Conservation (phyloP, 2,888 invertebrate species). For the Heteropelma amictum region DNA sequence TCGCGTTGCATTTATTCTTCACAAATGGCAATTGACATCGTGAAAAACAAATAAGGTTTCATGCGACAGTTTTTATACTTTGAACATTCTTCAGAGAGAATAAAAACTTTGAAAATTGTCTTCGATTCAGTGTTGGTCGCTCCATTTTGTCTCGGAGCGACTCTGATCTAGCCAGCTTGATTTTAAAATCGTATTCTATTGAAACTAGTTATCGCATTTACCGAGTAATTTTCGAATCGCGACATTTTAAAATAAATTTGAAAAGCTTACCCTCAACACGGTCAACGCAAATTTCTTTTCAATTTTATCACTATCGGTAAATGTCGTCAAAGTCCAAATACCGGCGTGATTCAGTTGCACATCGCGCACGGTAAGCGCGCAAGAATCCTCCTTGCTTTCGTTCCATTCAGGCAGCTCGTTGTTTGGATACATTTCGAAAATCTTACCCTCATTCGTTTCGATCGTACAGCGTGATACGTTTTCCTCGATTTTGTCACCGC, state of each 20-base stretch:
- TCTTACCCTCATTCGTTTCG: neutral
- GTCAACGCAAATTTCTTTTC: slow-evolving; percentile 5
- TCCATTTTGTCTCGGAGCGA: no score
- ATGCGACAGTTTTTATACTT: no score
- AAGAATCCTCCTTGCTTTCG: neutral
- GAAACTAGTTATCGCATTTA: no score
- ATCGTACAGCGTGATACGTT: neutral
- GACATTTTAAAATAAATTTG: neutral
- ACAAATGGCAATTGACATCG: no score
- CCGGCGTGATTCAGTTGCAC: neutral
- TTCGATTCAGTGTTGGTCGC: no score
- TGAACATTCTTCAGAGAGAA: no score
- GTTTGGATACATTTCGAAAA: neutral
- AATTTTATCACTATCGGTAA: neutral
- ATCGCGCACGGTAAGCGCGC: neutral
- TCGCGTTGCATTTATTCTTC: no score
- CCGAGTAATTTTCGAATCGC: neutral
- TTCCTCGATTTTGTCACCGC: neutral
- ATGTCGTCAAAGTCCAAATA: slow-evolving; percentile 37
- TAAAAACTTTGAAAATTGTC: no score
- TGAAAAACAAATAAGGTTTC: no score
- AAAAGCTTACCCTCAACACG: slow-evolving; percentile 13
- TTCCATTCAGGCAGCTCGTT: no score
- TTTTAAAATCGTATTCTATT: neutral
- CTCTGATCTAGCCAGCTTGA: neutral